Evolutionary conservation across 1,140 invertebrate genomes (phyloP), one percentile per base, ranked within the genome.

Genomic region (Drosophila pectinifera): DNA sequence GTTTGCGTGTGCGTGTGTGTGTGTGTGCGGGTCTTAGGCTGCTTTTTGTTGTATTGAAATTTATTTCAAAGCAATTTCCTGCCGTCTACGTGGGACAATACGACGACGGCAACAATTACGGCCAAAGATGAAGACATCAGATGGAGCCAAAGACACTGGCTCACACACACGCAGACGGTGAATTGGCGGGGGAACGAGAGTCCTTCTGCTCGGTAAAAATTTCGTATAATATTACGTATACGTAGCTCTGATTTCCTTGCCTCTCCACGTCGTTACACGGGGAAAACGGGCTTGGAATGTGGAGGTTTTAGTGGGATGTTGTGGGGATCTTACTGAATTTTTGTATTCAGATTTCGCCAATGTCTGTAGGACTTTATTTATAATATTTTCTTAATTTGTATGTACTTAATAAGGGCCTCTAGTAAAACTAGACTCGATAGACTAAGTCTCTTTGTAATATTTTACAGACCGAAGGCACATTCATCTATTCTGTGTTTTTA

Each of bases 31-130:
- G 61, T 81, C 82, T 73, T 86, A 81, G 78, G 82, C 78, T 70
- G 72, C 54, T 85, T 86, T 81, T 86, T 82, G 84, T 88, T 88
- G 83, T 88, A 89, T 88, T 88, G 79, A 88, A 88, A 88, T 88
- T 88, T 88, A 88, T 88, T 88, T 88, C 83, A 88, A 88, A 88
- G 83, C 83, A 88, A 88, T 88, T 88, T 88, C 84, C 83, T 89
- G 84, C 83, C 78, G 75, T 88, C 83, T 86, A 88, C 83, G 83
- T 88, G 82, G 56, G 61, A 46, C 65, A 74, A 74, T 64, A 72
- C 70, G 78, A 57, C 68, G 67, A 80, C 62, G 81, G 72, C 83
- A 86, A 82, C 83, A 86, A 88, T 88, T 88, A 88, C 83, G 75
- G 62, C 75, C 76, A 89, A 88, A 89, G 79, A 88, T 88, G 84